phyloP scores from a whole-genome alignment of 2,113 vertebrate species.

The Cinclus mexicanus region DNA sequence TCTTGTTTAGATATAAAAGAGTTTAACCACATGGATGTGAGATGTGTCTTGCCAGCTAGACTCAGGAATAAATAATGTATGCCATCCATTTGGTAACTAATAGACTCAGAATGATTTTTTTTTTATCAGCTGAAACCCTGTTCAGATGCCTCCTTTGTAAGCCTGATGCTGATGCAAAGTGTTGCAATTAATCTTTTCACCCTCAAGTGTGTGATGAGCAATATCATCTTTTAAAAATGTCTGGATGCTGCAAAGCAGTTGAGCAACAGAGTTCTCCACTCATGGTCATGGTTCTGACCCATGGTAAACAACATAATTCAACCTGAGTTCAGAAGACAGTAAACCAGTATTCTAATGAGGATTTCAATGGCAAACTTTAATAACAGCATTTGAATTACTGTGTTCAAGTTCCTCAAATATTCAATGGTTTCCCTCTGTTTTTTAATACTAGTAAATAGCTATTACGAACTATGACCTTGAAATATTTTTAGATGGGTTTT shows the following conservation, averaged over 20 bases:
- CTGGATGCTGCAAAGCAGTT: not conserved
- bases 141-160: not conserved
- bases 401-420: not conserved
- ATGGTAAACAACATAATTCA: not conserved
- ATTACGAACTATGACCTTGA: not conserved
- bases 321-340: not conserved
- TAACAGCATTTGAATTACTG: not conserved
- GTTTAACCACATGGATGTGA: not conserved
- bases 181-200: not conserved
- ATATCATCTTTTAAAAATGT: not conserved
- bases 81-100: not conserved
- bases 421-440: not conserved
- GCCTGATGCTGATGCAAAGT: not conserved
- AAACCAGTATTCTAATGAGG: not conserved
- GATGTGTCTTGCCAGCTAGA: not conserved
- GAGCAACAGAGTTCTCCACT: not conserved
- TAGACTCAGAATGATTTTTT: not conserved
- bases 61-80: not conserved
- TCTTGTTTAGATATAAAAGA: not conserved
- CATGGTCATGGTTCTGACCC: not conserved
- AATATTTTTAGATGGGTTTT: not conserved
- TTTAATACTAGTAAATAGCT: not conserved
- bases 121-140: not conserved
- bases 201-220: not conserved
- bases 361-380: not conserved